Conservation (phyloP, 1,140 invertebrate species). For the Thrips palmi region DNA sequence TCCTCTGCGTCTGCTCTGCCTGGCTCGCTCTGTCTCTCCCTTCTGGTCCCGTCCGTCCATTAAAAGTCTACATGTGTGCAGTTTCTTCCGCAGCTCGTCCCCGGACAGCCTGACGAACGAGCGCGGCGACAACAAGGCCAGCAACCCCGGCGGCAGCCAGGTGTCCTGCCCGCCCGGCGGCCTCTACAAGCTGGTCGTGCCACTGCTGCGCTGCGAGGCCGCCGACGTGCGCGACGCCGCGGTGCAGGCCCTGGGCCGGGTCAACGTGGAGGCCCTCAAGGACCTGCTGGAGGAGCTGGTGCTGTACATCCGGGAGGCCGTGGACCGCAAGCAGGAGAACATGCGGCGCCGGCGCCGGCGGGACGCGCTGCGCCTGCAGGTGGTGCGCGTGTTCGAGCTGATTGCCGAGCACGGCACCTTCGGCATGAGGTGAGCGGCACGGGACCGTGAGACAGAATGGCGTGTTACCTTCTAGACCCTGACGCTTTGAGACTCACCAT, state of each 20-base stretch:
- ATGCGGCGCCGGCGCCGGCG: slow-evolving; percentile 71
- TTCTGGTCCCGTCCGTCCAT: too few species aligned
- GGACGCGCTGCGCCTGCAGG: slow-evolving; percentile 78
- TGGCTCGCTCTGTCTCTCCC: too few species aligned
- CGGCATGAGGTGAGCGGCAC: slow-evolving; percentile 59
- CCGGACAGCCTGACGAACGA: slow-evolving; percentile 70
- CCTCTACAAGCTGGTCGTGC: slow-evolving; percentile 81
- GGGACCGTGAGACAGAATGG: slow-evolving; percentile 1
- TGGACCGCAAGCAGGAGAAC: slow-evolving; percentile 96
- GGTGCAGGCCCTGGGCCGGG: slow-evolving; percentile 80
- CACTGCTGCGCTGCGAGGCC: slow-evolving; percentile 75
- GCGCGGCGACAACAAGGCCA: slow-evolving; percentile 35
- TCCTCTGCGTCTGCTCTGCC: too few species aligned
- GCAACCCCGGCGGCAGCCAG: too few species aligned
- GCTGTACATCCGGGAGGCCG: slow-evolving; percentile 78
- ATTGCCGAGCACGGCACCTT: slow-evolving; percentile 88
- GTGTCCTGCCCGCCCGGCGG: slow-evolving; percentile 48
- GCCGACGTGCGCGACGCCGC: slow-evolving; percentile 83
- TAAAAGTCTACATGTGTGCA: too few species aligned
- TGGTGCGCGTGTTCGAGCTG: slow-evolving; percentile 78
- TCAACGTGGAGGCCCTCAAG: slow-evolving; percentile 84
- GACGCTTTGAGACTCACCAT: too few species aligned
- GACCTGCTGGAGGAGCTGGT: slow-evolving; percentile 93
- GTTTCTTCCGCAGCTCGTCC: slow-evolving; percentile 33
- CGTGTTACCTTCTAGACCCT: too few species aligned